These are phyloP conservation scores for Lepisosteus osseus DNA, from an alignment of 2,113 vertebrate species.

Conservation along the genomic window DNA sequence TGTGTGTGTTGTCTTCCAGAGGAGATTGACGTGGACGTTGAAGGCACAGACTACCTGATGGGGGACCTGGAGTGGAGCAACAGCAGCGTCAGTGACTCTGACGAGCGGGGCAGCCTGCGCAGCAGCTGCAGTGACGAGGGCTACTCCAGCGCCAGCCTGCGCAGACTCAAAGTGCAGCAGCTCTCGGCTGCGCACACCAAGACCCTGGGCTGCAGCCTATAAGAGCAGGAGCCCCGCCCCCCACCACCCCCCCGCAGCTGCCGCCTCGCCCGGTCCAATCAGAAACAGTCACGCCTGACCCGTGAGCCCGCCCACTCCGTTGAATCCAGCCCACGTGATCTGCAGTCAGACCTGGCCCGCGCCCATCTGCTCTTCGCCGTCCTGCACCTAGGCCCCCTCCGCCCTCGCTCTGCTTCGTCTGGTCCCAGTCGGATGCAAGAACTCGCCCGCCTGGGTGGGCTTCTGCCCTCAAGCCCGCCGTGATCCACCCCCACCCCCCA, in stretches of 20 bases:
- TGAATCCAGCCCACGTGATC: neutral
- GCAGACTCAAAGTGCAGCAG: conserved; percentile 69
- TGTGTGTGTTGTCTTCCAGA: conserved; percentile 51
- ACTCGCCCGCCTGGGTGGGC: too few relatives aligned
- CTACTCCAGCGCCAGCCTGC: conserved; percentile 81
- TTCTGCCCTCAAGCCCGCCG: too few relatives aligned
- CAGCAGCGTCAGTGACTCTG: conserved; percentile 89
- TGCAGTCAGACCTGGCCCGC: conserved; percentile 20
- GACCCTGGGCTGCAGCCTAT: conserved; percentile 66
- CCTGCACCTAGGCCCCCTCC: neutral
- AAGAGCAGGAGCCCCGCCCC: conserved; percentile 47
- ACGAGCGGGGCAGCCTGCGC: conserved; percentile 83
- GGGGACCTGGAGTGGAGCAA: conserved; percentile 88
- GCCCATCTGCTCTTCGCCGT: neutral
- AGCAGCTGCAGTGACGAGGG: conserved; percentile 91
- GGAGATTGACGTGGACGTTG: conserved; percentile 81
- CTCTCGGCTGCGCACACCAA: conserved; percentile 46
- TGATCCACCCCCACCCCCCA: neutral
- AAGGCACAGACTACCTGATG: conserved; percentile 82
- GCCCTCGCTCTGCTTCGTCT: neutral
- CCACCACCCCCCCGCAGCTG: conserved; percentile 3
- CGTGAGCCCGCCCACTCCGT: neutral
- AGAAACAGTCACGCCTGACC: neutral
- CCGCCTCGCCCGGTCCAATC: neutral
- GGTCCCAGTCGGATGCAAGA: neutral